phyloP scores from a whole-genome alignment of 2,797 vertebrate species.

The Gambelia wislizenii region DNA sequence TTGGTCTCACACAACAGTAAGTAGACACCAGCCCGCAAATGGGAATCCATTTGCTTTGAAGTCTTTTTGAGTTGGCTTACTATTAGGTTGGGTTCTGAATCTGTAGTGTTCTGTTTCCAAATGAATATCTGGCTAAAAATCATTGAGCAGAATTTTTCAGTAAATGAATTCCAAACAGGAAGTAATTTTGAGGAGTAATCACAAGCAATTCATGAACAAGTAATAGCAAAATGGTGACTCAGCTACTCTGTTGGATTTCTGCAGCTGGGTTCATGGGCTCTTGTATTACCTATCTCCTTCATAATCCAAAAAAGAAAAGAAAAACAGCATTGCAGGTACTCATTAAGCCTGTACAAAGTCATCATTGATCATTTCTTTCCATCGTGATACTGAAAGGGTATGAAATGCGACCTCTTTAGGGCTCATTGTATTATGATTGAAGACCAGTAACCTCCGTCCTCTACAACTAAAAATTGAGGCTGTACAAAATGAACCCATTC shows the following conservation, averaged over 20 bases:
- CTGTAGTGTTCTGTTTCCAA: not conserved
- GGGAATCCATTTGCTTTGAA: not conserved
- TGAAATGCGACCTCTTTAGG: not conserved
- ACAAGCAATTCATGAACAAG: not conserved
- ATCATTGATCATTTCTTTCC: not conserved
- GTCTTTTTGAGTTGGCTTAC: not conserved
- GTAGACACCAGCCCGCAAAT: not conserved
- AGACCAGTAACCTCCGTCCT: not conserved
- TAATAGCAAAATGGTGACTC: slow-evolving; percentile 8
- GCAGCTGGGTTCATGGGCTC: not conserved
- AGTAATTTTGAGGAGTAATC: not conserved
- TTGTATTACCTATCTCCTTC: not conserved
- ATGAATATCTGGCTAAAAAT: not conserved
- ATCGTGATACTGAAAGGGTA: not conserved
- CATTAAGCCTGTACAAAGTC: not conserved
- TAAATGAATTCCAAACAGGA: not conserved
- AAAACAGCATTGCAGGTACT: not conserved
- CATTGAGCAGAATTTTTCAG: slow-evolving; percentile 8
- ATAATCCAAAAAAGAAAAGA: not conserved
- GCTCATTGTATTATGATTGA: not conserved
- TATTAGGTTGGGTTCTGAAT: not conserved
- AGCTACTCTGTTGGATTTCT: not conserved
- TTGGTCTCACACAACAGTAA: slow-evolving; percentile 97
- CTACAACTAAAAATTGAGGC: not conserved
- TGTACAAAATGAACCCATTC: not conserved